Conservation (phyloP, 2,888 invertebrate species). For the Epirrita christyi region DNA sequence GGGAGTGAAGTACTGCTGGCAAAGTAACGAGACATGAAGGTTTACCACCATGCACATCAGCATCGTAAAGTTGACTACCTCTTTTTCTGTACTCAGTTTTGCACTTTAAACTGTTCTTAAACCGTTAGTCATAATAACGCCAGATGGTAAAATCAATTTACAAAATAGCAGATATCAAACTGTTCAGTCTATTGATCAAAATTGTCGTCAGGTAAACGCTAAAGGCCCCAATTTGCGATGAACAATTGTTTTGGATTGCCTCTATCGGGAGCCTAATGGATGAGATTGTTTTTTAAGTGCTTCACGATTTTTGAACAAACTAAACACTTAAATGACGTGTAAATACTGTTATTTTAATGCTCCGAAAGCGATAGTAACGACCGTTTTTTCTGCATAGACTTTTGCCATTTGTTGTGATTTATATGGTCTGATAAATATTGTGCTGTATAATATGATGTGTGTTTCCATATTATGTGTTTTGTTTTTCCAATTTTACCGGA, state of each 20-base stretch:
- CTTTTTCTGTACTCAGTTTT: too few species aligned
- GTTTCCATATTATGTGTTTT: too few species aligned
- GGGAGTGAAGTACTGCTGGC: too few species aligned
- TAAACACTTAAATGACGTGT: slow-evolving; percentile 12
- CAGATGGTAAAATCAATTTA: slow-evolving; percentile 10
- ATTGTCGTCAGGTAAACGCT: slow-evolving; percentile 43
- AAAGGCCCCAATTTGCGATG: slow-evolving; percentile 46
- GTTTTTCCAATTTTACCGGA: too few species aligned
- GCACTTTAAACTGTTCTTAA: slow-evolving; percentile 5
- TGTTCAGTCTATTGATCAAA: slow-evolving; percentile 21
- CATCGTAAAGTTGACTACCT: too few species aligned
- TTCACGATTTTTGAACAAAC: slow-evolving; percentile 42
- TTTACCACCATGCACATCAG: too few species aligned
- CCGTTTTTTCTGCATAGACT: background rate
- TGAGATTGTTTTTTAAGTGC: slow-evolving; percentile 51
- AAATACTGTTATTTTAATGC: slow-evolving; percentile 22
- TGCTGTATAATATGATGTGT: too few species aligned
- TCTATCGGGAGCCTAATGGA: slow-evolving; percentile 50
- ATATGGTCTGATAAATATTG: background rate
- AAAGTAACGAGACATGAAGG: too few species aligned
- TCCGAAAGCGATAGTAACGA: slow-evolving; percentile 6
- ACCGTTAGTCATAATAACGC: slow-evolving; percentile 11
- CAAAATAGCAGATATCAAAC: slow-evolving; percentile 7
- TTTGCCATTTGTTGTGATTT: background rate
- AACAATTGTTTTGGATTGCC: slow-evolving; percentile 52